phyloP scores from a whole-genome alignment of 1,140 invertebrate genomes.

The Anoplophora glabripennis region DNA sequence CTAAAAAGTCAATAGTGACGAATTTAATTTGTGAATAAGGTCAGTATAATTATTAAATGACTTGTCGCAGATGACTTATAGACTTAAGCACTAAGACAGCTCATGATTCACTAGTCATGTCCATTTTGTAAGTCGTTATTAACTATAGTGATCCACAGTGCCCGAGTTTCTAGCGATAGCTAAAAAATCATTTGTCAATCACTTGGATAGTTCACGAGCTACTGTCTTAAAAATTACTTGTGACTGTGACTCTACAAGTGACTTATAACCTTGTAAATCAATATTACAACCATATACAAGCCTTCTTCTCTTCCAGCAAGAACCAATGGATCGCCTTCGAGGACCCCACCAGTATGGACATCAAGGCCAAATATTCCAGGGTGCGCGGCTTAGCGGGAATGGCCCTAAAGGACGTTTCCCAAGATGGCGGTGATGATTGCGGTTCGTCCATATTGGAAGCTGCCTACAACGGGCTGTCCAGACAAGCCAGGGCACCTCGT shows the following conservation, averaged over 20 bases:
- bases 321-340: constrained; percentile 76
- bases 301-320: constrained; percentile 50
- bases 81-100: background rate
- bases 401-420: constrained; percentile 51
- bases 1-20: too few relatives aligned
- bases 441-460: constrained; percentile 50
- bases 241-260: too few relatives aligned
- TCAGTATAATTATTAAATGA: too few relatives aligned
- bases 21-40: too few relatives aligned
- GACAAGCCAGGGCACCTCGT: constrained; percentile 55
- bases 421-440: constrained; percentile 50
- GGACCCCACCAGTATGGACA: constrained; percentile 66
- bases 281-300: background rate
- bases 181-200: too few relatives aligned
- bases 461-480: constrained; percentile 53
- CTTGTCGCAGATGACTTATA: too few relatives aligned
- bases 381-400: constrained; percentile 57
- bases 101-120: background rate
- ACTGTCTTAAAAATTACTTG: too few relatives aligned
- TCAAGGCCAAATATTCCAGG: constrained; percentile 66
- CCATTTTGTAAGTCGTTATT: too few relatives aligned
- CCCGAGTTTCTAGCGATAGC: too few relatives aligned
- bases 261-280: too few relatives aligned
- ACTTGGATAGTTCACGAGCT: too few relatives aligned
- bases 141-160: too few relatives aligned